These are phyloP conservation scores for Cryptocephalus moraei DNA, from an alignment of 2,888 invertebrate species.

Conservation along the genomic window DNA sequence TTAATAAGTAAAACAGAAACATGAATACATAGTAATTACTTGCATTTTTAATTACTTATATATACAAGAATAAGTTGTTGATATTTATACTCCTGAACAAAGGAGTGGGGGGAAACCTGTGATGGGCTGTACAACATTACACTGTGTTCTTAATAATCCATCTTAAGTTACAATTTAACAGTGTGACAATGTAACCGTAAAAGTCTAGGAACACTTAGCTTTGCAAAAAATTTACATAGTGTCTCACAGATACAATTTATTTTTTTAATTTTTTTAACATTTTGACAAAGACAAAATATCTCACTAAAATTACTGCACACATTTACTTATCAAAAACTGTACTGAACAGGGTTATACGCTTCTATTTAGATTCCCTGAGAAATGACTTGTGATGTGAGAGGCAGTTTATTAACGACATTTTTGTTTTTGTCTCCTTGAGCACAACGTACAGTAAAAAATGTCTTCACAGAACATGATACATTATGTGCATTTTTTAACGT, in stretches of 20 bases:
- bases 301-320: too few species aligned
- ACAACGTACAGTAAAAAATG: slow-evolving; percentile 1
- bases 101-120: slow-evolving; percentile 25
- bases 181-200: slow-evolving; percentile 36
- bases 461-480: neutral
- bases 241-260: slow-evolving; percentile 8
- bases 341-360: too few species aligned
- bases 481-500: slow-evolving; percentile 5
- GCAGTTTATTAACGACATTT: slow-evolving; percentile 1
- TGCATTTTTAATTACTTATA: slow-evolving; percentile 35
- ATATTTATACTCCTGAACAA: slow-evolving; percentile 33
- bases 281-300: neutral
- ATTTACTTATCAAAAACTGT: too few species aligned
- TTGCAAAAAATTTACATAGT: slow-evolving; percentile 15
- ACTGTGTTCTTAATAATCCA: slow-evolving; percentile 22
- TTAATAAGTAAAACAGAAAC: slow-evolving; percentile 43
- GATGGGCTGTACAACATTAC: slow-evolving; percentile 27
- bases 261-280: neutral
- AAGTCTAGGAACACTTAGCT: slow-evolving; percentile 29
- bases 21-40: slow-evolving; percentile 38
- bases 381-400: too few species aligned
- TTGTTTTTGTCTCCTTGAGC: slow-evolving; percentile 3
- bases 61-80: slow-evolving; percentile 32
- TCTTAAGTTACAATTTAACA: slow-evolving; percentile 21
- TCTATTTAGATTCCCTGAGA: too few species aligned